Base-by-base conservation (phyloP, 2,113 vertebrate species). In the Butorides virescens region DNA sequence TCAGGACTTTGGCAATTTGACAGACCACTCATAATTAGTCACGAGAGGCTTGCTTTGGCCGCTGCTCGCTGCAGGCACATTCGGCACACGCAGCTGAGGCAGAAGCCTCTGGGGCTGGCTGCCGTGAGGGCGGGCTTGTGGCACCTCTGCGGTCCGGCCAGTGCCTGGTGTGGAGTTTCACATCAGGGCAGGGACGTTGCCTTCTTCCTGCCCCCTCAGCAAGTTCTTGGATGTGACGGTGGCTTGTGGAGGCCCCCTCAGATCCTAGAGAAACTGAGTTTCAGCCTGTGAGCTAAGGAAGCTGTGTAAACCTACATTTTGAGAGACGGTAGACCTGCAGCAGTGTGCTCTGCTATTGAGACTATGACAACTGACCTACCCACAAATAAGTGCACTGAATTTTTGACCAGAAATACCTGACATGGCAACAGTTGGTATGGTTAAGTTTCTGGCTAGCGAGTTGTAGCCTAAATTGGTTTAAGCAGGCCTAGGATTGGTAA, bases 61-160 rank as follows among this genome's bases (percentile, higher is more conserved):
- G 4, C n/a, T 42, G 30, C 20, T 85, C 0, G 0, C 5, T 32
- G 16, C 25, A 12, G 29, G 23, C 4, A 0, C 10, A 29, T 44
- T 75, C 65, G 47, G 19, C 53, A 39, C 0, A 0, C 7, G 9
- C 11, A 58, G 39, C 36, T n/a, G 58, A 62, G 47, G 19, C 4
- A 21, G 58, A 76, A 61, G 36, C 49, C 26, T 58, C 46, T 68
- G 1, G 2, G 29, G 18, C 30, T 73, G 29, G 25, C 36, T 52
- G 39, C 20, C 6, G 2, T 27, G 34, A 61, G 61, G 62, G 47
- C 1, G 2, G 8, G 11, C 9, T 63, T 18, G 16, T 0, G 18
- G 26, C 17, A 66, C 4, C 30, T 56, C 63, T 44, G 58, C 36
- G 9, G 32, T 12, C 47, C 1, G 2, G 8, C 2, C 32, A 58